Evolutionary conservation across 2,888 invertebrate genomes (phyloP), one percentile per base, ranked within the genome.

Genomic region (Camponotus fellah): DNA sequence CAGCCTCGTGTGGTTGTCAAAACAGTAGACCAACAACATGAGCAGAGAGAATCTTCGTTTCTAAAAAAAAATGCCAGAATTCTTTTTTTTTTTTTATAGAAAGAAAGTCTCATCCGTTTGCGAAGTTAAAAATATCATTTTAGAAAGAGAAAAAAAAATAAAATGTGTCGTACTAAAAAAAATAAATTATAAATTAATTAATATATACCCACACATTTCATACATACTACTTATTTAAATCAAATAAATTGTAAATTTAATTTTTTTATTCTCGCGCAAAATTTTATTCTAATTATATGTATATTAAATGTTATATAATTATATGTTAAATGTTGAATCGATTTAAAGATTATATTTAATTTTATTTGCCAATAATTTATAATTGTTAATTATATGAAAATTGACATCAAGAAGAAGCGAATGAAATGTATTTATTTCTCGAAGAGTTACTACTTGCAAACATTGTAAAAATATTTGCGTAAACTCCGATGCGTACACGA

Each of bases 1-100:
- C 95, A 95, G 65, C 94, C 93, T 72, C 94, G 94, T 76, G 92
- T 94, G 89, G 95, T 87, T 92, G 94, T 93, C 82, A 95, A 92
- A 46, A 95, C 93, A 66, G 91, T 92, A 58, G 93, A 94, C 95
- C 95, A 95, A 87, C 95, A 95, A 32, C 91, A 91, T 85, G 92
- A 92, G 86, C 95, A 94, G 53, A 94, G 90, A 84, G 94, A 94
- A 88, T 95, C 95, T 82, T 95, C 95, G 91, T 94, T 95, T 86
- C 95, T 95, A 90, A 49, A 82, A n/a, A 69, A 2, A 8, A 49
- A 14, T 46, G 2, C 12, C 34, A 43, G 37, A 56, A n/a, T 14
- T 40, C 69, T 75, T 46, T 34, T 26, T 26, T 26, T 26, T 32
- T 76, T 80, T 75, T 58, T 58, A 8, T 66, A 17, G 37, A 21